Evolutionary conservation across 2,888 invertebrate genomes (phyloP), one percentile per base, ranked within the genome.

Genomic region (Ophion costatus): DNA sequence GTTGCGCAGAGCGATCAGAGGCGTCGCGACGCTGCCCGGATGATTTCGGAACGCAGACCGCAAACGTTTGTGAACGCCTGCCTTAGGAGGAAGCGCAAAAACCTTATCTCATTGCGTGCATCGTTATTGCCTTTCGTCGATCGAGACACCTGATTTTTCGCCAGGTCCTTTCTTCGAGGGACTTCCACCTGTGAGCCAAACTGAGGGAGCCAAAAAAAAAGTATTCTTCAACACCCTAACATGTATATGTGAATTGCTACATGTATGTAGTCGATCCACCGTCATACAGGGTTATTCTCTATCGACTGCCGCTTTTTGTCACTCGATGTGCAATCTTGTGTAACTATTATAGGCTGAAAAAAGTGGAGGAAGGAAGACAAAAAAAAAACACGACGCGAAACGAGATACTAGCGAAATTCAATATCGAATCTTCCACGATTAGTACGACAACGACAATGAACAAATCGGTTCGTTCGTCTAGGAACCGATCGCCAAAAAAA

Each of bases 241-340:
- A 38, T n/a, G 5, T 38, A 38, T 38, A 38, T 38, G 71, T 56
- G 64, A 51, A 79, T 82, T 71, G 67, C 79, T 76, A 80, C 77
- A 82, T 75, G 67, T 77, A 81, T 69, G 79, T 63, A 83, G 63
- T 83, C 74, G 84, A 85, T 87, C 83, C 86, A 78, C 78, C 82
- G 83, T 84, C 71, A 82, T 71, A 86, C 86, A 86, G 86, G 86
- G 86, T 86, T 86, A 80, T 83, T 85, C 84, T 86, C 85, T 86
- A 82, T 86, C 78, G 83, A 86, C 86, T 86, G 86, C 86, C 86
- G 86, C 84, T 84, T 84, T 78, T 74, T 78, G 84, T 84, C 84
- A 84, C 84, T 84, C 81, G 78, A 84, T 84, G 84, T 84, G 84
- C 84, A 84, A 84, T 84, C 81, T 84, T 64, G 81, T 84, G 84